Base-by-base conservation (phyloP, 2,797 vertebrate species). In the Micromesistius poutassou region DNA sequence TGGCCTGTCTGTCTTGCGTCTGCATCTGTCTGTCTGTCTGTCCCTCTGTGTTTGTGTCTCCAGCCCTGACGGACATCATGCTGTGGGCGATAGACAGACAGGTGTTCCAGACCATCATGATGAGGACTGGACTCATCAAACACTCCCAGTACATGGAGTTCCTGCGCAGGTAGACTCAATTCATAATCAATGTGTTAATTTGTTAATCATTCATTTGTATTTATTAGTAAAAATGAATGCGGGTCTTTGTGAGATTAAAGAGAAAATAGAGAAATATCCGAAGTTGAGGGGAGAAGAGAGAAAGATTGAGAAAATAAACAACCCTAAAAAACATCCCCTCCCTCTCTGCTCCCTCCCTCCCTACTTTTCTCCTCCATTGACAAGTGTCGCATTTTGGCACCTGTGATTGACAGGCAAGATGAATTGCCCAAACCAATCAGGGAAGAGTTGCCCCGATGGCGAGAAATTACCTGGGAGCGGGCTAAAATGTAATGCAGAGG, bases 31-130 rank as follows among this genome's bases (percentile, higher is more conserved):
- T 68, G 55, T 38, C 30, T 38, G 30, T 40, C 16, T 66, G 30
- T 36, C 28, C 40, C 13, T 42, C 22, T 70, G 62, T 74, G 5
- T 74, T 31, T 40, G 71, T 25, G 30, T 80, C 9, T 81, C 14
- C 13, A 94, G 93, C 93, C 0, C 84, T 94, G 80, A 93, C 90
- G 0, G 90, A 93, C 80, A 90, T 93, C 81, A 93, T 91, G 82
- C 88, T 94, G 0, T 94, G 93, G 93, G 93, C 91, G 0, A 93
- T 94, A 0, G 92, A 94, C 83, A 89, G 93, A 0, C 93, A 91
- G 82, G 87, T 87, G 25, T 94, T 93, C 81, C 93, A 94, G 80
- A 93, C 92, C 77, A 94, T 94, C 79, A 94, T 94, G 93, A 94
- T 94, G 93, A 86, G 91, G 75, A 93, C 90, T 0, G 92, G 93